A percentile compares a stretch with the other conserved stretches of the same genome.
Conservation (phyloP, 2,888 invertebrate species). For the Andrena trimmerana region DNA sequence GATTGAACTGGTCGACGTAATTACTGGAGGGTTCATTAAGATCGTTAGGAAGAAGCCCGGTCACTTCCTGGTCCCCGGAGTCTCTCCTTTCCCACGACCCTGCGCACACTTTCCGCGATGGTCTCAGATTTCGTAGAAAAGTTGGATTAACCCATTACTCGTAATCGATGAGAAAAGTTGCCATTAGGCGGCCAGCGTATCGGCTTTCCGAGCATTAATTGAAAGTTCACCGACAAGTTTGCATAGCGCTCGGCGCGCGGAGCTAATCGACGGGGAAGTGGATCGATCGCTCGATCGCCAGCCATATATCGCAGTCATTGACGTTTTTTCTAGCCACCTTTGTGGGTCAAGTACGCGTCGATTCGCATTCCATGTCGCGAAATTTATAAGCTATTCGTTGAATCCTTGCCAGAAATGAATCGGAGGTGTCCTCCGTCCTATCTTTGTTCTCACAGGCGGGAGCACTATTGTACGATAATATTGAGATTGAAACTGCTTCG, state of each 20-base stretch:
- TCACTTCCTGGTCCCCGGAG: too few relatives aligned
- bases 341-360: conserved; percentile 50
- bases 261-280: not conserved
- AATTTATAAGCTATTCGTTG: conserved; percentile 40
- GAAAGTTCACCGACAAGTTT: conserved; percentile 12
- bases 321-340: conserved; percentile 26
- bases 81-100: too few relatives aligned
- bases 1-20: too few relatives aligned
- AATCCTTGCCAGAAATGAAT: conserved; percentile 44
- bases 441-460: conserved; percentile 21
- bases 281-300: conserved; percentile 26
- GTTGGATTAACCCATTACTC: not conserved
- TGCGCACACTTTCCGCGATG: not conserved
- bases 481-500: not conserved
- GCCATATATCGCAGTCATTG: conserved; percentile 1
- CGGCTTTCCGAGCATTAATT: conserved; percentile 5
- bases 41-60: too few relatives aligned
- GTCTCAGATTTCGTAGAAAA: not conserved
- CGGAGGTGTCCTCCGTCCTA: conserved; percentile 29
- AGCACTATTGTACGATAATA: not conserved
- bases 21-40: too few relatives aligned
- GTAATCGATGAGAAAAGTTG: not conserved
- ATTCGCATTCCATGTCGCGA: conserved; percentile 41
- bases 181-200: not conserved
- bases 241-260: not conserved